phyloP scores from a whole-genome alignment of 2,797 vertebrate species.

The Dallia pectoralis region DNA sequence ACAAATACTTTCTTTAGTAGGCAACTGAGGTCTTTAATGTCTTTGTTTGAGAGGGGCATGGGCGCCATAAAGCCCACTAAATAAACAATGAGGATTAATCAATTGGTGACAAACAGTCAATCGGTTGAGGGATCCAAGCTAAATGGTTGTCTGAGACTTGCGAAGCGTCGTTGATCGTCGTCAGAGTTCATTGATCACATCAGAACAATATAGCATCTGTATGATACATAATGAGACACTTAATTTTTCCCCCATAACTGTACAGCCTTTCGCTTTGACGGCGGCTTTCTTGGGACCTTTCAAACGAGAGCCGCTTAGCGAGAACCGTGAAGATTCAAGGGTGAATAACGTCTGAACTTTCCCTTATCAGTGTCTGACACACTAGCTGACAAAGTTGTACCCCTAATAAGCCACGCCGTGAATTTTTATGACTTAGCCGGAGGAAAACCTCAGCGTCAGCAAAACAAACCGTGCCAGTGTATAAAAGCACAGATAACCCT shows the following conservation, averaged over 20 bases:
- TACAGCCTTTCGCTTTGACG: conserved; percentile 44
- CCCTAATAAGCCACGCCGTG: conserved; percentile 50
- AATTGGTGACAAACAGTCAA: background rate
- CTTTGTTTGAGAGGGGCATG: background rate
- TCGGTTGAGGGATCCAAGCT: background rate
- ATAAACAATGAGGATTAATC: background rate
- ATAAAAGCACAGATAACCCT: conserved; percentile 26
- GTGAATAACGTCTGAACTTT: conserved; percentile 53
- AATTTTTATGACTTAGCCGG: conserved; percentile 45
- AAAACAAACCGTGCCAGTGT: conserved; percentile 40
- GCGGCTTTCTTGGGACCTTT: conserved; percentile 35
- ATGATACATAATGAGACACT: conserved; percentile 37
- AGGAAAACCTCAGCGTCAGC: conserved; percentile 51
- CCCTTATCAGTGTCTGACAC: conserved; percentile 58
- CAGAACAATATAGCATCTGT: background rate
- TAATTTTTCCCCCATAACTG: conserved; percentile 34
- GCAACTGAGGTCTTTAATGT: background rate
- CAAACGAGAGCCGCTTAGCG: conserved; percentile 43
- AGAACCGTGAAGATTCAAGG: conserved; percentile 48
- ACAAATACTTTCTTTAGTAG: background rate
- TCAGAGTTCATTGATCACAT: conserved; percentile 13
- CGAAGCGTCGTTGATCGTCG: conserved; percentile 8
- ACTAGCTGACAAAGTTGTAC: conserved; percentile 52
- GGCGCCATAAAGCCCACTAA: background rate
- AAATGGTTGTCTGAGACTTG: conserved; percentile 22